Base-by-base conservation (phyloP, 2,888 invertebrate species). In the Mythimna vitellina region DNA sequence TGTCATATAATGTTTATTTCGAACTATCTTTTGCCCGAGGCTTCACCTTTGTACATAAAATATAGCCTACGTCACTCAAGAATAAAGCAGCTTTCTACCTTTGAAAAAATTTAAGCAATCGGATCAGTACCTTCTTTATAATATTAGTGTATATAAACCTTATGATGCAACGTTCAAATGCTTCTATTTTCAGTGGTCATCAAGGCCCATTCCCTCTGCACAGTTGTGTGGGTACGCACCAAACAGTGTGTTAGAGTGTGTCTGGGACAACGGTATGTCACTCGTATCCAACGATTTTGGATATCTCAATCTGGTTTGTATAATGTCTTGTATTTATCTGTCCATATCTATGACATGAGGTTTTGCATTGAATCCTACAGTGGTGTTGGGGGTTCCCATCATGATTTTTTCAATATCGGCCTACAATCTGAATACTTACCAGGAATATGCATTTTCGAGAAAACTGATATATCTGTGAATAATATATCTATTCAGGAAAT, bases 201-300 rank as follows among this genome's bases (percentile, higher is more conserved):
- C 80, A 0, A 70, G 68, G 9, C 46, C 68, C 0, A 42, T 61
- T 0, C 89, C 91, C 0, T 29, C 60, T 0, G 65, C 86, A 14
- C 89, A 88, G 66, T 76, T 87, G 12, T 94, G 94, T 14, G 93
- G 86, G 0, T 88, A 84, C 62, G 86, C 92, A 0, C 58, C 63
- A 3, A 85, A 83, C 49, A 89, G 87, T 51, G 86, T 66, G 85
- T 0, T 81, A 88, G 68, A 17, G 22, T 95, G 95, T 69, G 73
- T 86, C 0, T 94, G 92, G 91, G 93, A 93, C 6, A 93, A 90
- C 46, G 95, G 95, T 0, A 92, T 93, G 91, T 91, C 86, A 0
- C 86, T 95, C 3, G 89, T 90, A 1, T 90, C 93, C 9, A 94
- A 94, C 73, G 76, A 88, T 0, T 82, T 89, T 0, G 88, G 90